Conservation (phyloP, 1,140 invertebrate genomes). For the Heterodera schachtii region DNA sequence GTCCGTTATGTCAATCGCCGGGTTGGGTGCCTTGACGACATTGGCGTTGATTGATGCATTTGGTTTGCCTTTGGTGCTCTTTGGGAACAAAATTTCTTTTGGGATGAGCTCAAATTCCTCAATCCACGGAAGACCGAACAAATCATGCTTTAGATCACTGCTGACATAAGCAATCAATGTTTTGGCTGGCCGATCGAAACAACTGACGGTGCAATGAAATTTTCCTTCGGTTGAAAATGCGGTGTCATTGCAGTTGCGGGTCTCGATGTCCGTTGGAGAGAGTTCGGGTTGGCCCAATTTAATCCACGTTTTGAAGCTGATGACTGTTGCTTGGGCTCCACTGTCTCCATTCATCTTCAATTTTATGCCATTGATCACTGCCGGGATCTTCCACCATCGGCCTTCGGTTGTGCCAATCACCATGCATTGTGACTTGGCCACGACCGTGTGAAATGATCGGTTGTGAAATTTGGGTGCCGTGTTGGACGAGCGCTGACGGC, state of each 20-base stretch:
- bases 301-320: conserved; percentile 1
- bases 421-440: background rate
- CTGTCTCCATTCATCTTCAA: conserved; percentile 7
- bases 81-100: background rate
- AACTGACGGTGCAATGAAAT: conserved; percentile 1
- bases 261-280: background rate
- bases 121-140: conserved; percentile 12
- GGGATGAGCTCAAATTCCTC: conserved; percentile 10
- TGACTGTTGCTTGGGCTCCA: conserved; percentile 2
- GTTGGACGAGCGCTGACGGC: background rate
- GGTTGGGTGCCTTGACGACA: no score
- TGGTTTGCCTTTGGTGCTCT: no score
- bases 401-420: no score
- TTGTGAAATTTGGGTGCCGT: background rate
- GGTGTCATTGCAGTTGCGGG: conserved; percentile 12
- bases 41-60: no score
- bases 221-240: conserved; percentile 5
- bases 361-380: background rate
- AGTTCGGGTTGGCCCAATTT: conserved; percentile 7
- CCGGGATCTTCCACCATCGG: background rate
- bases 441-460: background rate
- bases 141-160: background rate
- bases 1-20: background rate
- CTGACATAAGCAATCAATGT: conserved; percentile 12
- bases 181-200: background rate